Evolutionary conservation across 1,140 invertebrate species (phyloP).

Genomic region (Carposina sasakii): DNA sequence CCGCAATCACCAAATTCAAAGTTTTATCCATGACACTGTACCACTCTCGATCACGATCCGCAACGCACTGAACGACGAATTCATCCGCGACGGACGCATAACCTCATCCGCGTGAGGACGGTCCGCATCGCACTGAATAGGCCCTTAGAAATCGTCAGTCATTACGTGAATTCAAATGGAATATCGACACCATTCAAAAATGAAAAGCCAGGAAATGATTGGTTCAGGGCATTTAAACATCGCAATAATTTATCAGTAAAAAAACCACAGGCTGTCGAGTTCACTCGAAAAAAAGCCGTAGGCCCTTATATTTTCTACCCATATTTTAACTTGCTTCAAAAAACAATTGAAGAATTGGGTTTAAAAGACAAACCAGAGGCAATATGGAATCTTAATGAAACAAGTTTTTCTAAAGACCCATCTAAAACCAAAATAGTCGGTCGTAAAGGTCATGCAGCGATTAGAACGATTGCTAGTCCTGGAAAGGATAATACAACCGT

Average conservation of each 20-base stretch:
- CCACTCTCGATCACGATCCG: no score
- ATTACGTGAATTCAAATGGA: conserved; percentile 40
- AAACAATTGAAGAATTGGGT: no score
- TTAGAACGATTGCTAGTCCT: conserved; percentile 32
- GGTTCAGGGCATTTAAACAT: conserved; percentile 34
- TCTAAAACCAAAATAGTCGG: conserved; percentile 44
- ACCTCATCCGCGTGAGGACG: no score
- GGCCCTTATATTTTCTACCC: no score
- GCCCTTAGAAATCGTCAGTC: conserved; percentile 26
- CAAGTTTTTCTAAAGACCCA: conserved; percentile 28
- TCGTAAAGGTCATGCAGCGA: conserved; percentile 26
- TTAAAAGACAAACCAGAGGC: conserved; percentile 21
- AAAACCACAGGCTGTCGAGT: conserved; percentile 34
- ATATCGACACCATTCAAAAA: conserved; percentile 43
- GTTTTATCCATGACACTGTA: no score
- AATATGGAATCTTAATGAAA: conserved; percentile 45
- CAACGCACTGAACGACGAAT: no score
- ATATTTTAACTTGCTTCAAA: no score
- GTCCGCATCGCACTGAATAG: no score
- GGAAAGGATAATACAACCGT: conserved; percentile 49
- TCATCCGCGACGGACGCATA: no score
- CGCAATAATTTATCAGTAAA: conserved; percentile 30
- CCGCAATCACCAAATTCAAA: no score
- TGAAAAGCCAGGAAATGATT: conserved; percentile 42
- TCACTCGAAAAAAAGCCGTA: no score